A percentile compares a stretch with the other conserved stretches of the same genome.
phyloP scores from a whole-genome alignment of 1,140 invertebrate genomes.

The Orchesella cincta region DNA sequence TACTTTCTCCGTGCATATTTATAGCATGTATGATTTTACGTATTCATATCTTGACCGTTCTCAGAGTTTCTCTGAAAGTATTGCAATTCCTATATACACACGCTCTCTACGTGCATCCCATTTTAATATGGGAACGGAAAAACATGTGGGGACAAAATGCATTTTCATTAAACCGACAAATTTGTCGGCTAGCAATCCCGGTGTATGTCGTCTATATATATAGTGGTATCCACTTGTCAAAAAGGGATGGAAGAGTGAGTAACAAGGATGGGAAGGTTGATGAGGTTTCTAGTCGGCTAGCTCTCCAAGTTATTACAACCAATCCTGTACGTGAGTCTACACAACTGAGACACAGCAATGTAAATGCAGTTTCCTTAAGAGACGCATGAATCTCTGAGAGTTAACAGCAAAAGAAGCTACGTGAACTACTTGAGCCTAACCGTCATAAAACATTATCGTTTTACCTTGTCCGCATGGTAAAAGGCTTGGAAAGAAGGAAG shows the following conservation, averaged over 20 bases:
- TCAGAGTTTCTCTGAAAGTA: neutral
- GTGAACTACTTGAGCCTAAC: neutral
- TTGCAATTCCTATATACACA: neutral
- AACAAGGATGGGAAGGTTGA: neutral
- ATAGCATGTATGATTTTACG: neutral
- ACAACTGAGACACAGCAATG: no score
- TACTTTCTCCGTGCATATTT: no score
- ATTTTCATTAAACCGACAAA: neutral
- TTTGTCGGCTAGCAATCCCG: neutral
- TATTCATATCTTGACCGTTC: neutral
- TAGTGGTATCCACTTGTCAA: neutral
- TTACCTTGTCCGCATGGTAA: neutral
- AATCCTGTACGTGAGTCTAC: no score
- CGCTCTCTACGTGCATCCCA: neutral
- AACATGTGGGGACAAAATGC: neutral
- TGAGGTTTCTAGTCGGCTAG: neutral
- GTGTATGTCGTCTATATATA: no score
- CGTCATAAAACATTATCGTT: constrained; percentile 18
- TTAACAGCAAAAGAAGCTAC: neutral
- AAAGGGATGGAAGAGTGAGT: neutral
- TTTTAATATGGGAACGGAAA: neutral
- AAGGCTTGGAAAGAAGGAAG: neutral
- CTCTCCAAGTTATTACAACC: no score
- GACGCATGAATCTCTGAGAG: neutral
- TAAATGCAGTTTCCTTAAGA: neutral